These are phyloP conservation scores for Leucosticte australis DNA, from an alignment of 2,113 vertebrate genomes.

Conservation along the genomic window DNA sequence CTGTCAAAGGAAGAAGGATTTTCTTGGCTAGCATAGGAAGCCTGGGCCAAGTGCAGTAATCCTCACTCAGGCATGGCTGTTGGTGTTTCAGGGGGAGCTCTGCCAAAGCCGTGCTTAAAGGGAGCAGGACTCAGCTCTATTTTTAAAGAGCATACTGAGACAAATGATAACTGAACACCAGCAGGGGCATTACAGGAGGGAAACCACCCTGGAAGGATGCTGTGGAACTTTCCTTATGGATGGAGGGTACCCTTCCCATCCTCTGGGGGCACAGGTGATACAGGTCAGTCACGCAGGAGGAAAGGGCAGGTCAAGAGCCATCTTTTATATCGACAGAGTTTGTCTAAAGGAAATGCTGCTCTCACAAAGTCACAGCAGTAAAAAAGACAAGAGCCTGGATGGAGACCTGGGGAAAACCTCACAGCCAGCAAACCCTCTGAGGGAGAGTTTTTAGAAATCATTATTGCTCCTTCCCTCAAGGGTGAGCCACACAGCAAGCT, in stretches of 20 bases:
- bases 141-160: background rate
- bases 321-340: background rate
- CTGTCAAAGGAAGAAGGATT: slow-evolving; percentile 11
- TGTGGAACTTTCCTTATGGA: background rate
- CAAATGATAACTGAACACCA: background rate
- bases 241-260: background rate
- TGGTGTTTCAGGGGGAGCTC: background rate
- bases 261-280: background rate
- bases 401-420: background rate
- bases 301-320: background rate
- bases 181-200: background rate
- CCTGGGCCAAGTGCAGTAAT: slow-evolving; percentile 1
- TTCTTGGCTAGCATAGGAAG: slow-evolving; percentile 10
- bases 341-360: background rate
- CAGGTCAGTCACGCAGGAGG: background rate
- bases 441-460: background rate
- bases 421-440: background rate
- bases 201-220: background rate
- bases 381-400: background rate
- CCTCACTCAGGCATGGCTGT: background rate
- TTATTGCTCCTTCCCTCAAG: background rate
- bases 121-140: background rate
- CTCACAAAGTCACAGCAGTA: background rate
- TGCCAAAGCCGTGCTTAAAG: background rate
- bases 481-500: background rate